Evolutionary conservation across 2,888 invertebrate species (phyloP), one percentile per base, ranked within the genome.

Genomic region (Tupiocoris notatus): DNA sequence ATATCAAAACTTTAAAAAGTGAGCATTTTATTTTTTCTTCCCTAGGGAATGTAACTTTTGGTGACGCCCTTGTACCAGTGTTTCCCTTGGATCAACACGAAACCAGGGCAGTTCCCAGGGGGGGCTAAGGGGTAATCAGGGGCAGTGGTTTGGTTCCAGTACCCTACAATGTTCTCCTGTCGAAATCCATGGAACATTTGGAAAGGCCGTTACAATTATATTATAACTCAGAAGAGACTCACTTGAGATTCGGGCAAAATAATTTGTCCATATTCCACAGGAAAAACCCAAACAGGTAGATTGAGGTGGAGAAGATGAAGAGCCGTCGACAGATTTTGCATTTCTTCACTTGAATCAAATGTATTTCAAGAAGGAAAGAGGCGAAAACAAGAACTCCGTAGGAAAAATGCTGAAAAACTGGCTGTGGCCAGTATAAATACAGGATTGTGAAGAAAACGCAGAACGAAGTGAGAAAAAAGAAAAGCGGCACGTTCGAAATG

Each of bases 241-340:
- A 81, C 81, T 80, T 82, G 58, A 85, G 80, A 65, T 82, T 80
- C 9, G 79, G 79, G 81, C 86, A 86, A 76, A 83, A 84, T 54
- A 82, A 79, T 77, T 85, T 85, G 79, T 86, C 86, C 18, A 86
- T 80, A 78, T 83, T 84, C 86, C 86, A 86, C 6, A 86, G 79
- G 12, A 84, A 74, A 79, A 86, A 86, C 12, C 85, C 86, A 66
- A 82, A 79, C 1, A 81, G 80, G 78, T 84, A 85, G n/a, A 82
- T 78, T 6, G 78, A 68, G 12, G 81, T 75, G 24, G 81, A 79
- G 17, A 78, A 54, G 12, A 79, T 78, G 57, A 80, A 81, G 22
- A 81, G 71, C 58, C 70, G 79, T 75, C 79, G 78, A 68, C 81
- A 81, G 17, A 79, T 76, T 61, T 63, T 70, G 66, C 81, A 81